A percentile compares a stretch with the other conserved stretches of the same genome.
phyloP scores from a whole-genome alignment of 2,113 vertebrate species.

The Notarius lentiginosus region DNA sequence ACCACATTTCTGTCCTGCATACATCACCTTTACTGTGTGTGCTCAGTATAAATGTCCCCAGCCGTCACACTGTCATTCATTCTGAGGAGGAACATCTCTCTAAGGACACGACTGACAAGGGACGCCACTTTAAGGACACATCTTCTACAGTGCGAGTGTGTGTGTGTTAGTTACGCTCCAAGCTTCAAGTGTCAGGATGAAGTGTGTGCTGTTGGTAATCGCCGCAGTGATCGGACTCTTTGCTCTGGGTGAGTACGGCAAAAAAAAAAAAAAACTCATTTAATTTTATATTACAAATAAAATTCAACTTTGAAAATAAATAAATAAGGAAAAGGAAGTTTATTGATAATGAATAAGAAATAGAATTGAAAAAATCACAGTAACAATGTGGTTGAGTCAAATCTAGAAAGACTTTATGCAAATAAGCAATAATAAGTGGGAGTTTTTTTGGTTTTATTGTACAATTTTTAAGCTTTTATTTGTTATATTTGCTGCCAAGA shows the following conservation, averaged over 20 bases:
- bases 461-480: neutral
- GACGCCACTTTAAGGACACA: neutral
- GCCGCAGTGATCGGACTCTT: conserved; percentile 56
- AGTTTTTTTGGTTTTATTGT: neutral
- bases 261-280: neutral
- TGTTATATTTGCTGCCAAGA: neutral
- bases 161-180: neutral
- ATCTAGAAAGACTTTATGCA: neutral
- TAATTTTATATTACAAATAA: neutral
- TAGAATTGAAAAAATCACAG: neutral
- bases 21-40: neutral
- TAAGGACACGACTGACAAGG: neutral
- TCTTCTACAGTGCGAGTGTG: neutral
- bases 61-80: neutral
- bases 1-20: conserved; percentile 2
- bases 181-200: conserved; percentile 59
- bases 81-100: neutral
- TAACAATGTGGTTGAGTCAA: neutral
- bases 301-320: neutral
- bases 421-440: neutral
- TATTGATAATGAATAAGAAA: neutral
- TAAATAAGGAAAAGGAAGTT: neutral
- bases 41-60: neutral
- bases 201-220: conserved; percentile 56
- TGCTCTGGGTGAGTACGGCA: conserved; percentile 61